Evolutionary conservation across 2,113 vertebrate genomes (phyloP).

Genomic region (Astur gentilis): DNA sequence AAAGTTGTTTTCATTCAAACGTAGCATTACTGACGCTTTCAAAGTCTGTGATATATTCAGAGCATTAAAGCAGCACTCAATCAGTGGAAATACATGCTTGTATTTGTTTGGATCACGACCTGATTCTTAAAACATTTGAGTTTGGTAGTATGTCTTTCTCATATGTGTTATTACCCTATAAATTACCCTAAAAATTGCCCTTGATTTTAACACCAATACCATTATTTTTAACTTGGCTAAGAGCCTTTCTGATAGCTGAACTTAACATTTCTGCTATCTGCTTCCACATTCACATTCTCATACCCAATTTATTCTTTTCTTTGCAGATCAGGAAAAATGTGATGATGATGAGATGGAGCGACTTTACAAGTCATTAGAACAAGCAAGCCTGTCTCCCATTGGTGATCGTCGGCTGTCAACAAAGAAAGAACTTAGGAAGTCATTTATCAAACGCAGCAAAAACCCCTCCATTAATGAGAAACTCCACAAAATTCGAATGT

Average conservation of each 20-base stretch:
- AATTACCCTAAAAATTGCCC: neutral
- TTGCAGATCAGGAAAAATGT: conserved; percentile 66
- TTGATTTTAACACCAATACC: neutral
- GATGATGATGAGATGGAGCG: conserved; percentile 91
- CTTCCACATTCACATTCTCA: neutral
- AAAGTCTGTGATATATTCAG: neutral
- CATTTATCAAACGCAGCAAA: conserved; percentile 93
- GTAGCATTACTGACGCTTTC: neutral
- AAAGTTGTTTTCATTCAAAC: neutral
- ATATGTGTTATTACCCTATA: neutral
- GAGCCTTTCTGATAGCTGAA: neutral
- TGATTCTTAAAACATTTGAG: neutral
- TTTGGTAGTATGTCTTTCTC: neutral
- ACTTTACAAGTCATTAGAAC: conserved; percentile 90
- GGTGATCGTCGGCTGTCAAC: conserved; percentile 90
- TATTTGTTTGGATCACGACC: neutral
- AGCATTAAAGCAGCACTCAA: neutral
- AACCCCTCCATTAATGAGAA: conserved; percentile 90
- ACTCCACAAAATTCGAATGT: conserved; percentile 87
- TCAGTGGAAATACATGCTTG: neutral
- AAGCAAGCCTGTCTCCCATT: conserved; percentile 91
- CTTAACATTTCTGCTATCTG: neutral
- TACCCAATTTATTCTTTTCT: neutral
- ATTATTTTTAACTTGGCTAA: neutral
- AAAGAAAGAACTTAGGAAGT: conserved; percentile 90